phyloP scores from a whole-genome alignment of 2,797 vertebrate genomes.

The Aphelocoma californica region DNA sequence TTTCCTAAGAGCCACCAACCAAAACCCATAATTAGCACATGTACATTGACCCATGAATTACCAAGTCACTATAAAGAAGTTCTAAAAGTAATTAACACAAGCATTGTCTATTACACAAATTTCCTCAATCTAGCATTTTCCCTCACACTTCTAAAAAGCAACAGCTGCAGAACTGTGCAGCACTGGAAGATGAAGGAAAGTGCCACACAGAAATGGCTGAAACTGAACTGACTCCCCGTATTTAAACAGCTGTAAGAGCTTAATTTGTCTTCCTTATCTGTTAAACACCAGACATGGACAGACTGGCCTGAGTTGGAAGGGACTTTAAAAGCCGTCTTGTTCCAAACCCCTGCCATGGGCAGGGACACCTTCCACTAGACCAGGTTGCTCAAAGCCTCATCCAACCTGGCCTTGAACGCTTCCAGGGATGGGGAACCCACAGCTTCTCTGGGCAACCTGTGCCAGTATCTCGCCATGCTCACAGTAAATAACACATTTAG shows the following conservation, averaged over 20 bases:
- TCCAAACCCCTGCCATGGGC: background rate
- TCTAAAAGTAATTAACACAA: background rate
- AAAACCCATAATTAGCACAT: background rate
- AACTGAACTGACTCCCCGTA: background rate
- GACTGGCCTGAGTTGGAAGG: background rate
- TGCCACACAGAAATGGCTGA: background rate
- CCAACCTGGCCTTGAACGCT: background rate
- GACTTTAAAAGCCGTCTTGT: background rate
- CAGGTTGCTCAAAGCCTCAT: background rate
- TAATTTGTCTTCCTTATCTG: background rate
- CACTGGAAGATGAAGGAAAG: background rate
- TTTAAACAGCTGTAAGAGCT: background rate
- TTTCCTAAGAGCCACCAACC: conserved; percentile 79
- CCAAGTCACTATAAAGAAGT: background rate
- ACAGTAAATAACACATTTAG: background rate
- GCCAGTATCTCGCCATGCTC: background rate
- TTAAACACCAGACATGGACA: background rate
- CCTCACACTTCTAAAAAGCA: background rate
- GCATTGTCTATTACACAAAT: background rate
- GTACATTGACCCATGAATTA: background rate
- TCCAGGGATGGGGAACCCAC: background rate
- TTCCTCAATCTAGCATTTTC: background rate
- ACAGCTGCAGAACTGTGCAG: background rate
- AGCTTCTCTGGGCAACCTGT: background rate
- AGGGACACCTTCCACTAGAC: background rate